Evolutionary conservation across 2,797 vertebrate species (phyloP), one percentile per base, ranked within the genome.

Genomic region (Choloepus didactylus): DNA sequence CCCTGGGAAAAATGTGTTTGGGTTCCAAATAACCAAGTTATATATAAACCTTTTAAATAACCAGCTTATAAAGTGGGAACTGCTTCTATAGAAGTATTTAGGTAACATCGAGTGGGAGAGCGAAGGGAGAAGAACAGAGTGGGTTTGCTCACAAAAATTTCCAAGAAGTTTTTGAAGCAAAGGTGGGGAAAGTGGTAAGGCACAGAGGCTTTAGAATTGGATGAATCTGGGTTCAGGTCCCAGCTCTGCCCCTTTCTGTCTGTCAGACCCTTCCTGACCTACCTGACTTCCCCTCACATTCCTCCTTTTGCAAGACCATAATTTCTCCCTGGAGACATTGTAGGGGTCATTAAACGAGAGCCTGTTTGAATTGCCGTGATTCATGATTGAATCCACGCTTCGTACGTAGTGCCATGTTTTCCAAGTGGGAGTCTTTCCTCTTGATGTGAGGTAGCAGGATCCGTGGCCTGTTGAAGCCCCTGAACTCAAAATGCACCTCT

Each of bases 101-200:
- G 92, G 97, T 97, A 96, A 93, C 92, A 72, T 77, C 64, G 96
- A 97, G 97, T 97, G 96, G 97, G 97, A 97, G 95, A 73, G 49
- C 3, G 72, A 92, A 95, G 90, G 92, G 64, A 62, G 54, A 23
- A 88, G 97, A 95, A 97, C 97, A 97, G 95, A 97, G 97, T 97
- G 93, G 95, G 97, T 79, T 95, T 86, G 66, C 92, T 93, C 79
- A 83, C 81, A 95, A 84, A 95, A 93, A 69, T 93, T 94, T 91
- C 95, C 96, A 95, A 93, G 93, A 90, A 72, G 96, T 49, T 91
- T 66, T 59, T 56, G 35, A 87, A 86, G 79, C 85, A 73, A 87
- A 89, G 60, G 59, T 56, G 62, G 35, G 87, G 31, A 84, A 89
- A 83, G 59, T 51, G 85, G 44, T 31, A 81, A 70, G 46, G n/a